Evolutionary conservation across 2,113 vertebrate genomes (phyloP), one percentile per base, ranked within the genome.

Genomic region (Microcebus ravelobensis): DNA sequence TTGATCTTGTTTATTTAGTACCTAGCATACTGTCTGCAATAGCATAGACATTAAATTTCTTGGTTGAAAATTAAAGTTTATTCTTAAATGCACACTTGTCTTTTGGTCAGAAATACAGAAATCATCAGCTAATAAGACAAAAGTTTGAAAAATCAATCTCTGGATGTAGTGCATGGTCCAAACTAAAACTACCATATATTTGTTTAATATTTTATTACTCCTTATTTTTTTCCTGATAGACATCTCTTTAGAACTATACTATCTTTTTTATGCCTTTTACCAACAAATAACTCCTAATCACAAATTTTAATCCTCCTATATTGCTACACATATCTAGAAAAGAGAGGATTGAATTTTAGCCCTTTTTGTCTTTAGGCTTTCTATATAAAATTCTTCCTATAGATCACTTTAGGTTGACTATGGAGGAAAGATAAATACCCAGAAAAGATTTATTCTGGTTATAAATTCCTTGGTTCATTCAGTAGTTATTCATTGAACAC

Each of bases 231-330:
- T 50, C 12, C 42, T 84, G 29, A 27, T 42, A 73, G 52, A 59
- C 2, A 77, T 23, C 12, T 31, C 2, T 82, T 90, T 59, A 80
- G 25, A 50, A 88, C 8, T 34, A 0, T 52, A n/a, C 36, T 84
- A 23, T 85, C 29, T 21, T 67, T 77, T 86, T 95, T 85, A 57
- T 71, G 36, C 8, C 6, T 81, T 77, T 90, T 74, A 39, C 55
- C 36, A 93, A 83, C 59, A 87, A 90, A 76, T 79, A 85, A 84
- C 68, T 89, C 31, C 3, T 86, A 45, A 93, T 90, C 79, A 57
- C 82, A 92, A 95, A 87, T 36, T 45, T 31, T 39, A 79, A 92
- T 84, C 55, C 34, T 84, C 7, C 23, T 67, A 0, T 55, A 61
- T 70, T 61, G n/a, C 34, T 90, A 1, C 70, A 36, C 70, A 36